Conservation (phyloP, 2,797 vertebrate species). For the Steatocranus sp. region DNA sequence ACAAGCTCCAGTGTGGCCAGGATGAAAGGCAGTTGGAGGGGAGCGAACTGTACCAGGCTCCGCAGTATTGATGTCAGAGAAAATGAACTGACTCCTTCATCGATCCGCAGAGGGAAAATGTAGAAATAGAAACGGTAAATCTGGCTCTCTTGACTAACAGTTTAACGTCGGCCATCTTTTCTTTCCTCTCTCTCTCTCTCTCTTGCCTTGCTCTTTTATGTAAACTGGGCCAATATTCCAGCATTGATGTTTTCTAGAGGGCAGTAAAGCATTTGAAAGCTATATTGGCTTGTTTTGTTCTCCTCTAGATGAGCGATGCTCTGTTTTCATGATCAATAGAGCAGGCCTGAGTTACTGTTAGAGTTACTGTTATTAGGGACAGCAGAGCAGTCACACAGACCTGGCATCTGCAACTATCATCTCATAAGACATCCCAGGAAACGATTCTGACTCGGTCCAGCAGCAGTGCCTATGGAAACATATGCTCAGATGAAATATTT, state of each 20-base stretch:
- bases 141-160: constrained; percentile 72
- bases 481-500: constrained; percentile 4
- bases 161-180: constrained; percentile 66
- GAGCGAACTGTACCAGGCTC: constrained; percentile 48
- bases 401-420: background rate
- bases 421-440: background rate
- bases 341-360: constrained; percentile 43
- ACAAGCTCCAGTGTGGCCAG: constrained; percentile 44
- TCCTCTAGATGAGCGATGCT: constrained; percentile 60
- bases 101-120: constrained; percentile 70
- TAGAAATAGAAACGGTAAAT: constrained; percentile 79
- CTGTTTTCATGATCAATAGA: constrained; percentile 62
- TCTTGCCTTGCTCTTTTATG: constrained; percentile 35
- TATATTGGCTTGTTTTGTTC: constrained; percentile 68
- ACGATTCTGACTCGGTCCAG: background rate
- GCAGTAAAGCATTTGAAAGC: constrained; percentile 70
- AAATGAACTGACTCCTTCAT: constrained; percentile 73
- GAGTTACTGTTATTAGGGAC: constrained; percentile 14
- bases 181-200: background rate
- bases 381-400: constrained; percentile 10
- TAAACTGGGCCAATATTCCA: constrained; percentile 66
- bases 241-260: constrained; percentile 71
- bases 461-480: constrained; percentile 5
- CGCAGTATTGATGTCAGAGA: constrained; percentile 72
- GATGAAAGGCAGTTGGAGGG: constrained; percentile 64